phyloP scores from a whole-genome alignment of 2,797 vertebrate genomes.

The Coregonus suidteri region DNA sequence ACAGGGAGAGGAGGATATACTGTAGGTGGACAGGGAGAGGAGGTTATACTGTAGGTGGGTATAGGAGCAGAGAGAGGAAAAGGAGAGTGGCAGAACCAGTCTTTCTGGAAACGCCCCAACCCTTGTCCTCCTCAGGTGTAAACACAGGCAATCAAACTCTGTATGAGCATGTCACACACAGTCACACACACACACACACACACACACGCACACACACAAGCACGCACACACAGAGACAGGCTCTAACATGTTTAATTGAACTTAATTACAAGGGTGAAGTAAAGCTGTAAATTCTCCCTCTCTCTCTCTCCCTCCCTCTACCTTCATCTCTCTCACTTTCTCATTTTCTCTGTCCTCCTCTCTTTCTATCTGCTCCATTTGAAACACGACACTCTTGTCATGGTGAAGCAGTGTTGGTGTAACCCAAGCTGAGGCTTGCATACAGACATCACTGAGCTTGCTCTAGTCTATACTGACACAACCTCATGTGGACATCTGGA shows the following conservation, averaged over 20 bases:
- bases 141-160: conserved; percentile 1
- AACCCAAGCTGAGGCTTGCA: conserved; percentile 32
- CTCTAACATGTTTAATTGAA: not conserved
- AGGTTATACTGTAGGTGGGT: not conserved
- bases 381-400: conserved; percentile 33
- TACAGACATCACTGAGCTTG: not conserved
- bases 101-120: not conserved
- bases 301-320: not conserved
- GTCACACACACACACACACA: conserved; percentile 13
- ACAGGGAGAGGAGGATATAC: too few relatives aligned
- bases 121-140: not conserved
- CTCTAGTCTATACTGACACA: not conserved
- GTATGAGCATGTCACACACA: conserved; percentile 10
- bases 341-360: not conserved
- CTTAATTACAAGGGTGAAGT: not conserved
- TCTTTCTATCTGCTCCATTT: not conserved
- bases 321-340: not conserved
- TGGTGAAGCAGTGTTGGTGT: conserved; percentile 11
- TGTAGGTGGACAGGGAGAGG: too few relatives aligned
- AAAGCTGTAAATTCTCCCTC: not conserved
- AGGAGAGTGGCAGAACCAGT: not conserved
- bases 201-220: not conserved
- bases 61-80: not conserved
- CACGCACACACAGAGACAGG: not conserved
- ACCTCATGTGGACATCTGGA: not conserved